Evolutionary conservation across 1,140 invertebrate genomes (phyloP).

Genomic region (Panagrolaimus sp.): DNA sequence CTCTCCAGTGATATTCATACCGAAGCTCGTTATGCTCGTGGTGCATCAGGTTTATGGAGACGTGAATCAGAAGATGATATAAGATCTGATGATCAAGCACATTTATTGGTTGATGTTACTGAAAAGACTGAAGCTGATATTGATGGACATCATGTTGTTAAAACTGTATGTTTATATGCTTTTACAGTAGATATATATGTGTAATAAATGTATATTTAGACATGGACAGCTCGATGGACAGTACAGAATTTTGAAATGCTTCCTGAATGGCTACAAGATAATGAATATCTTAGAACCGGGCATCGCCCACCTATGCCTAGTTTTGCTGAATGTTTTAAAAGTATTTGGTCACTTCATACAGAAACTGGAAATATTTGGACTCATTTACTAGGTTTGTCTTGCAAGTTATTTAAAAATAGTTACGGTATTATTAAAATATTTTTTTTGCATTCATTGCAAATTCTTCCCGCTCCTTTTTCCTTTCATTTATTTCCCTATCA

Average conservation of each 20-base stretch:
- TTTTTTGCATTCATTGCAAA: not conserved
- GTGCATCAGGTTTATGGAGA: constrained; percentile 31
- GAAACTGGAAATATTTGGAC: constrained; percentile 98
- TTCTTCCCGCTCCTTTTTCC: not conserved
- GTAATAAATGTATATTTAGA: constrained; percentile 16
- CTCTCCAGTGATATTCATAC: constrained; percentile 26
- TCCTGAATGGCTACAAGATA: constrained; percentile 93
- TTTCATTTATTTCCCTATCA: not conserved
- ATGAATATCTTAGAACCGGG: constrained; percentile 88
- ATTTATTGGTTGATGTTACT: not conserved
- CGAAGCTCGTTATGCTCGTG: constrained; percentile 35
- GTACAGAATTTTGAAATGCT: constrained; percentile 61
- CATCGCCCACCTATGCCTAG: constrained; percentile 91
- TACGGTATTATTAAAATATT: not conserved
- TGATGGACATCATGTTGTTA: not conserved
- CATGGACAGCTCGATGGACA: constrained; percentile 31
- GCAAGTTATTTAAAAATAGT: not conserved
- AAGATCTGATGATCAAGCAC: not conserved
- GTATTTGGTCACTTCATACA: constrained; percentile 77
- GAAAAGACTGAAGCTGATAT: constrained; percentile 1
- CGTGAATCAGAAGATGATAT: constrained; percentile 31
- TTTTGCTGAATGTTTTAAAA: constrained; percentile 90
- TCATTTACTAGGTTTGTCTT: constrained; percentile 68
- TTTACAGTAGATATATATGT: not conserved
- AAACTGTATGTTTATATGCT: not conserved